Percentiles rank a stretch among this genome's conserved stretches.
These are phyloP conservation scores for Strigamia transsilvanica DNA, from an alignment of 2,888 invertebrate genomes.

Conservation along the genomic window DNA sequence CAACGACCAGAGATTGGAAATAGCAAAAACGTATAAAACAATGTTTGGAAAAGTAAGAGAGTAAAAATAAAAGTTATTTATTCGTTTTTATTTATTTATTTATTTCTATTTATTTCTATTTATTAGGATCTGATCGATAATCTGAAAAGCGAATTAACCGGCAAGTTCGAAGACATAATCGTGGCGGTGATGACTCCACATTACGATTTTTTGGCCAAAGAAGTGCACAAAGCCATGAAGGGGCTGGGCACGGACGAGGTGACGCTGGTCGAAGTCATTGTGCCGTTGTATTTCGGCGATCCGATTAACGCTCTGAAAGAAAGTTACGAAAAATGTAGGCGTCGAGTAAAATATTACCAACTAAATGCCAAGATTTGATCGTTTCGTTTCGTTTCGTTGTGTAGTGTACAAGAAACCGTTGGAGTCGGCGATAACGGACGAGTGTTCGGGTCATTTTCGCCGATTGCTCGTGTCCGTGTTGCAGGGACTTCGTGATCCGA, in stretches of 20 bases:
- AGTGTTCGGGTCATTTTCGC: slow-evolving; percentile 92
- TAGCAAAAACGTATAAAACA: slow-evolving; percentile 82
- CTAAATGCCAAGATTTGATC: neutral
- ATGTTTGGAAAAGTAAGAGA: slow-evolving; percentile 80
- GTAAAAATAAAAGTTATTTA: no score
- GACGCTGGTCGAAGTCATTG: slow-evolving; percentile 88
- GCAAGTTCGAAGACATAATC: slow-evolving; percentile 84
- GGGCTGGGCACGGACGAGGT: slow-evolving; percentile 82
- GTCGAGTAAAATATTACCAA: no score
- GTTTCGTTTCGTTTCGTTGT: slow-evolving; percentile 59
- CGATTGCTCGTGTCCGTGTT: slow-evolving; percentile 85
- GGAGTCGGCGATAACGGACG: slow-evolving; percentile 82
- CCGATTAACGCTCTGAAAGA: slow-evolving; percentile 77
- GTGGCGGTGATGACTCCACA: slow-evolving; percentile 85
- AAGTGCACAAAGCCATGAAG: slow-evolving; percentile 81
- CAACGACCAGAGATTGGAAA: slow-evolving; percentile 85
- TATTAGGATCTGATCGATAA: slow-evolving; percentile 80
- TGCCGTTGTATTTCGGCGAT: slow-evolving; percentile 85
- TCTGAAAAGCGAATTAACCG: slow-evolving; percentile 86
- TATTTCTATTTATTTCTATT: neutral
- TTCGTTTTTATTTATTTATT: neutral
- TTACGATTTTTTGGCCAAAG: slow-evolving; percentile 83
- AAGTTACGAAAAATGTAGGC: slow-evolving; percentile 77
- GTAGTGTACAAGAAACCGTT: slow-evolving; percentile 80
- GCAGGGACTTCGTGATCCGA: slow-evolving; percentile 80